These are phyloP conservation scores for Drosophila rubida DNA, from an alignment of 2,888 invertebrate genomes.

Conservation along the genomic window DNA sequence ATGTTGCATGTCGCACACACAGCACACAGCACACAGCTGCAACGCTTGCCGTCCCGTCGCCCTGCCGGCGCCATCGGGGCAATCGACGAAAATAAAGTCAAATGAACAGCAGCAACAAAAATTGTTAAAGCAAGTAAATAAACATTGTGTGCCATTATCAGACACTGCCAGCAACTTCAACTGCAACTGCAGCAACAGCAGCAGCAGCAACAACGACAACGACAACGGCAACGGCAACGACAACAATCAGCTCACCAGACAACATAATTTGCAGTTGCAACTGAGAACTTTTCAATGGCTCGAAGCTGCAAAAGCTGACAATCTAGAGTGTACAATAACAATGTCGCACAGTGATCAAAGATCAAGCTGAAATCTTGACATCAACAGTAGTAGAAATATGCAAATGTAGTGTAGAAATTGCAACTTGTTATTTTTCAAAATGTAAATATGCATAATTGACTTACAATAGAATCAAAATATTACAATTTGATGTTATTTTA, in stretches of 20 bases:
- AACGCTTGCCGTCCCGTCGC: constrained; percentile 8
- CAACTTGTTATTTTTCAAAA: too few species aligned
- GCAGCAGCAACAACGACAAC: neutral
- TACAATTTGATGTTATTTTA: too few species aligned
- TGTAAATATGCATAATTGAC: too few species aligned
- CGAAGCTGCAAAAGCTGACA: constrained; percentile 59
- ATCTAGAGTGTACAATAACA: constrained; percentile 23
- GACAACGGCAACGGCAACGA: constrained; percentile 37
- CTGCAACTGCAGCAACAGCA: too few species aligned
- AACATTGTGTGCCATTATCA: constrained; percentile 78
- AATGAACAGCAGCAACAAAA: constrained; percentile 58
- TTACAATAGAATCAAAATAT: too few species aligned
- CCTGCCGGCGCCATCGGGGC: constrained; percentile 26
- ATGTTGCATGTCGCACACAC: constrained; percentile 72
- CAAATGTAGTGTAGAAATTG: too few species aligned
- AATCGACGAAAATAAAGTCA: constrained; percentile 52
- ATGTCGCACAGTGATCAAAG: constrained; percentile 36
- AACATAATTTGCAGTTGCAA: constrained; percentile 78
- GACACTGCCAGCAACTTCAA: constrained; percentile 67
- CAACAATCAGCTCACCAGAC: constrained; percentile 66
- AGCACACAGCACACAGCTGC: too few species aligned
- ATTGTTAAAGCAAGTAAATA: constrained; percentile 76
- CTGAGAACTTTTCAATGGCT: constrained; percentile 74
- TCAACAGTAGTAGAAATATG: too few species aligned
- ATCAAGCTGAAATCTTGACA: too few species aligned